Percentiles rank a stretch among this genome's conserved stretches.
phyloP scores from a whole-genome alignment of 2,888 invertebrate species.

The Hedya salicella region DNA sequence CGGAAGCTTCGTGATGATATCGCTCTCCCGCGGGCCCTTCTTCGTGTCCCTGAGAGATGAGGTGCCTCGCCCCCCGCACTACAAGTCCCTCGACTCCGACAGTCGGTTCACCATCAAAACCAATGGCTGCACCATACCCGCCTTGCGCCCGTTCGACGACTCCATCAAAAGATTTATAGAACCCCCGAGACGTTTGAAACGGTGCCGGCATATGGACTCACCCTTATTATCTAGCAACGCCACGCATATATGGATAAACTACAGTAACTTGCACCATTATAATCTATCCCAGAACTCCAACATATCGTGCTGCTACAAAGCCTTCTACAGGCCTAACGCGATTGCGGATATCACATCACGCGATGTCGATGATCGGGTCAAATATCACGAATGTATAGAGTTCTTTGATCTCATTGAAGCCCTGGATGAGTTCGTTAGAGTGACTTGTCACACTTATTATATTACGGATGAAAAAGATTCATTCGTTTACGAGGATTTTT shows the following conservation, averaged over 20 bases:
- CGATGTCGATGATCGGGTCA: conserved; percentile 75
- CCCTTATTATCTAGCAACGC: conserved; percentile 85
- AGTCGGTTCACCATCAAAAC: conserved; percentile 84
- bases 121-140: conserved; percentile 88
- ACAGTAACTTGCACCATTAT: conserved; percentile 75
- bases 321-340: conserved; percentile 83
- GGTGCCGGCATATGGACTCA: conserved; percentile 78
- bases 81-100: conserved; percentile 55
- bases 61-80: conserved; percentile 48
- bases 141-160: conserved; percentile 86
- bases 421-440: conserved; percentile 87
- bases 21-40: conserved; percentile 64
- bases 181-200: conserved; percentile 75
- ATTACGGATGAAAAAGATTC: conserved; percentile 58
- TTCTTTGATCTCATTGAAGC: conserved; percentile 77
- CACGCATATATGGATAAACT: conserved; percentile 84
- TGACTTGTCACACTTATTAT: conserved; percentile 85
- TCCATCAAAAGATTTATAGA: conserved; percentile 82
- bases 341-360: conserved; percentile 74
- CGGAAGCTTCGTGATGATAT: conserved; percentile 68
- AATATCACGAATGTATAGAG: conserved; percentile 78
- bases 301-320: conserved; percentile 86
- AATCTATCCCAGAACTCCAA: conserved; percentile 73
- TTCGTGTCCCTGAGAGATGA: conserved; percentile 63
- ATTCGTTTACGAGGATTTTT: conserved; percentile 88